A percentile compares a stretch with the other conserved stretches of the same genome.
phyloP scores from a whole-genome alignment of 92 coral and sea anemone genomes.

The Pocillopora grandis region DNA sequence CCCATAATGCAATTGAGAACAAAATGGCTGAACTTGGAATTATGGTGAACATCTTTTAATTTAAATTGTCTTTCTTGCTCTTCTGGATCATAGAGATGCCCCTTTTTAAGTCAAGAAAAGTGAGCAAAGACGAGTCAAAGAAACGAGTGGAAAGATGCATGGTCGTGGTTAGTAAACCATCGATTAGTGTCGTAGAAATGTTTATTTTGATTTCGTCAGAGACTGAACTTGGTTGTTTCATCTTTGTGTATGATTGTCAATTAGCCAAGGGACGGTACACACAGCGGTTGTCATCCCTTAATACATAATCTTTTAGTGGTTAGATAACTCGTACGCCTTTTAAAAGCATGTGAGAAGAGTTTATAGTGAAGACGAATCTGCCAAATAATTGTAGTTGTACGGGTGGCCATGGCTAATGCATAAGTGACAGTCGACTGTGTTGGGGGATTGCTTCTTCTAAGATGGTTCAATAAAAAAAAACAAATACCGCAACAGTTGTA shows the following conservation, averaged over 20 bases:
- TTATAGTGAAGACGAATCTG: background rate
- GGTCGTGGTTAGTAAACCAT: constrained; percentile 72
- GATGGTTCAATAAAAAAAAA: too few relatives aligned
- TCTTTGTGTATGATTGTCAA: background rate
- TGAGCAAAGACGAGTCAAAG: constrained; percentile 80
- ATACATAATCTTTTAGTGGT: background rate
- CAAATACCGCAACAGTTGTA: too few relatives aligned
- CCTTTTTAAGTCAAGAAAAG: constrained; percentile 83
- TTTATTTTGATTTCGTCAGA: background rate
- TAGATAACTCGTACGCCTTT: background rate
- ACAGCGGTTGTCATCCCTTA: background rate
- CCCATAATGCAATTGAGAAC: constrained; percentile 28
- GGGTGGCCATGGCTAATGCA: background rate
- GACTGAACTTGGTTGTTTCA: background rate
- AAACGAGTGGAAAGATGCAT: constrained; percentile 79
- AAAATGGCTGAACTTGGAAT: constrained; percentile 28
- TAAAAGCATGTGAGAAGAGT: background rate
- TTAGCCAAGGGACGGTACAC: background rate
- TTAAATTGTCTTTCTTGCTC: background rate
- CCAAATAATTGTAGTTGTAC: background rate
- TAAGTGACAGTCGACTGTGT: background rate
- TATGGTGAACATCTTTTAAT: background rate
- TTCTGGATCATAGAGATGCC: constrained; percentile 49
- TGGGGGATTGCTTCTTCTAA: too few relatives aligned
- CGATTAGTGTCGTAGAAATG: background rate